Evolutionary conservation across 2,888 invertebrate species (phyloP).

Genomic region (Cephus pygmeus): DNA sequence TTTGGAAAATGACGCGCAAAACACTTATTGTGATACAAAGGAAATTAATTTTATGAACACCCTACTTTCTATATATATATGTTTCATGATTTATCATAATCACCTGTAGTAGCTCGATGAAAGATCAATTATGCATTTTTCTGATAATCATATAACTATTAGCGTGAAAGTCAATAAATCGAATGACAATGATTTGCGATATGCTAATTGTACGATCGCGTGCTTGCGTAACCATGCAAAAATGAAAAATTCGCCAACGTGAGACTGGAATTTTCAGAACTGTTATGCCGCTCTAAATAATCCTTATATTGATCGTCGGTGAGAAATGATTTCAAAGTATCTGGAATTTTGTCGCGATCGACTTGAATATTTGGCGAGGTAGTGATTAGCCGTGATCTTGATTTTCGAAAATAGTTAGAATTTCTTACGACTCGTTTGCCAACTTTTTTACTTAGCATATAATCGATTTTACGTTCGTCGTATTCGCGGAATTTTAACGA

Average conservation of each 20-base stretch:
- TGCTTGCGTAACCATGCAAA: slow-evolving; percentile 48
- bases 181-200: not conserved
- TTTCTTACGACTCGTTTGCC: not conserved
- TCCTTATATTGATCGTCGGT: slow-evolving; percentile 32
- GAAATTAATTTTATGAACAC: not conserved
- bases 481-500: not conserved
- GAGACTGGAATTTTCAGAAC: slow-evolving; percentile 6
- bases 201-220: slow-evolving; percentile 12
- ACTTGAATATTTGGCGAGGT: slow-evolving; percentile 27
- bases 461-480: not conserved
- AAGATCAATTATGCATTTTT: not conserved
- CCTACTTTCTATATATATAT: not conserved
- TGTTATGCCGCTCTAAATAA: slow-evolving; percentile 25
- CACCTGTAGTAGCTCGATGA: not conserved
- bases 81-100: not conserved
- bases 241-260: slow-evolving; percentile 39
- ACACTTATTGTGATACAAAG: not conserved
- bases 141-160: not conserved
- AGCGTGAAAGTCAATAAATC: not conserved
- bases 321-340: slow-evolving; percentile 29
- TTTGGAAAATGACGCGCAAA: not conserved
- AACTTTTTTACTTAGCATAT: not conserved
- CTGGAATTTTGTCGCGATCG: slow-evolving; percentile 26
- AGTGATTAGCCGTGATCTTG: slow-evolving; percentile 6
- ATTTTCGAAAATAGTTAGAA: not conserved